A percentile compares a stretch with the other conserved stretches of the same genome.
phyloP scores from a whole-genome alignment of 2,113 vertebrate genomes.

The Jaculus jaculus region DNA sequence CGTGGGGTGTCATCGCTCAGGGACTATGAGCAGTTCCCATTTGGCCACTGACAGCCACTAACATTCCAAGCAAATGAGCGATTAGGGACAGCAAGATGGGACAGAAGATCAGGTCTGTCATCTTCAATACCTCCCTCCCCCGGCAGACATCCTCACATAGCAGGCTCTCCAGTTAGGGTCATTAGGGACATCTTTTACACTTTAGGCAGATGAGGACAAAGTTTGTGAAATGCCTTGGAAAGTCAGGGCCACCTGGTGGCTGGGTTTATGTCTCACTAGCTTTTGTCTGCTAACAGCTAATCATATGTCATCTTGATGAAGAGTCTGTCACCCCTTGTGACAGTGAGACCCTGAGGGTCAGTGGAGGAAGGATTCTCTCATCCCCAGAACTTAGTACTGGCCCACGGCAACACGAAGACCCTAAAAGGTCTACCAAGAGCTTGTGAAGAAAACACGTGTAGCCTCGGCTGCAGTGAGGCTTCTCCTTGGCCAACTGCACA shows the following conservation, averaged over 20 bases:
- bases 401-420: neutral
- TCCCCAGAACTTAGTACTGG: neutral
- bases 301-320: neutral
- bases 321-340: neutral
- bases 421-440: neutral
- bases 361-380: too few relatives aligned
- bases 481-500: neutral
- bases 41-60: too few relatives aligned
- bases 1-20: neutral
- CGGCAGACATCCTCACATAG: neutral
- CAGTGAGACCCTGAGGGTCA: neutral
- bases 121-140: fast-evolving
- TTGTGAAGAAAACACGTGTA: neutral
- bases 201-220: neutral
- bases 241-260: neutral
- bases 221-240: neutral
- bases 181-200: neutral
- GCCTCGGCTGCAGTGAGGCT: neutral
- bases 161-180: neutral
- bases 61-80: neutral
- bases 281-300: neutral
- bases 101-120: neutral
- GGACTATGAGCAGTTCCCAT: neutral
- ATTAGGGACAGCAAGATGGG: too few relatives aligned
- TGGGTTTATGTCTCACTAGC: neutral